Base-by-base conservation (phyloP, 2,113 vertebrate species). In the Phalacrocorax carbo region DNA sequence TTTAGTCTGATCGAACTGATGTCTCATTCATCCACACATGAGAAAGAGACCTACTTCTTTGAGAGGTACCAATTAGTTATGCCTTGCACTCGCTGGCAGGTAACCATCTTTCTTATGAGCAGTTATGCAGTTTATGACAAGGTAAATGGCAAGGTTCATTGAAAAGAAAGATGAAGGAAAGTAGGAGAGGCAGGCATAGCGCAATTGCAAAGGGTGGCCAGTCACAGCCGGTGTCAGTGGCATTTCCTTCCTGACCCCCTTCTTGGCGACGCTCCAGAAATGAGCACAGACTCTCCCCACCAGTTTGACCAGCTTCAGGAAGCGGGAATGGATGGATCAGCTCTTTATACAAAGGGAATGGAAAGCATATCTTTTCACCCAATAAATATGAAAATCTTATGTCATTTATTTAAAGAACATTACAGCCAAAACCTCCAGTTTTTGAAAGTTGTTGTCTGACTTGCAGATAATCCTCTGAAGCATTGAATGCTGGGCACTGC, bases 81-180 rank as follows among this genome's bases (percentile, higher is more conserved):
- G 32, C 42, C 55, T 85, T 0, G 0, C 1, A 0, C 54, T 66
- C 25, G 5, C 9, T 0, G 0, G 5, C 16, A 19, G 11, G n/a
- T 51, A 42, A 21, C 48, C 34, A 10, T 38, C n/a, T 64, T 82
- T 80, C 51, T 83, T 22, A 21, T 2, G 8, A 21, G 12, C 51
- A 55, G 30, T 30, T 49, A 29, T 0, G 0, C 11, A 20, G 23
- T 44, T 86, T 15, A 6, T 32, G 23, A 44, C 84, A 48, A 19
- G 19, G 17, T 69, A 46, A 54, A 44, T 15, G 40, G 5, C 14
- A 44, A 70, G n/a, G 29, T 44, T 72, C 21, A 2, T 0, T 36
- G 30, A 38, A 52, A 76, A 36, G 38, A 54, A 75, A 62, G 81
- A 38, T 5, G 66, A 54, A 60, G 82, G 64, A 64, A 48, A 16